These are phyloP conservation scores for Ommatoiulus sabulosus DNA, from an alignment of 2,888 invertebrate species.

Conservation along the genomic window DNA sequence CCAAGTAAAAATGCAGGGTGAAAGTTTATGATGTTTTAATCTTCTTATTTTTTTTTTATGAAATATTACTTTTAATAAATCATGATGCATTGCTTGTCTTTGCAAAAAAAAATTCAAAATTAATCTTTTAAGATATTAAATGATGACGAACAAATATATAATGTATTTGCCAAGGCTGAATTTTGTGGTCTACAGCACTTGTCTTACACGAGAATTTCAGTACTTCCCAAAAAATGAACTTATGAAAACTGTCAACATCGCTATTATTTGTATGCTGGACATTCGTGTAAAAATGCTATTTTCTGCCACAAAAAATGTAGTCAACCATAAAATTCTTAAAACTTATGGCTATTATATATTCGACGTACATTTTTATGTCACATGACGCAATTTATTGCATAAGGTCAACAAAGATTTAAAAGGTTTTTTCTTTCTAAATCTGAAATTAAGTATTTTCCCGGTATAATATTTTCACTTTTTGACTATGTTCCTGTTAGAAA, in stretches of 20 bases:
- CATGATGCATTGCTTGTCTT: too few relatives aligned
- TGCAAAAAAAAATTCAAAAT: too few relatives aligned
- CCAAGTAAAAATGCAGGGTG: too few relatives aligned
- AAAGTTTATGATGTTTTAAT: too few relatives aligned
- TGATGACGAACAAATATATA: too few relatives aligned
- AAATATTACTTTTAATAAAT: too few relatives aligned
- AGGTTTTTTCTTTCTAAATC: background rate
- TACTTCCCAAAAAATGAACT: background rate
- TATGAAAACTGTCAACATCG: conserved; percentile 42
- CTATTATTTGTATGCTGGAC: conserved; percentile 30
- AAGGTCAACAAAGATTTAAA: conserved; percentile 4
- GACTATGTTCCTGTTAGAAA: background rate
- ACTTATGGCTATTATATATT: background rate
- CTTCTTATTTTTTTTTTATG: too few relatives aligned
- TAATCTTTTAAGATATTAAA: too few relatives aligned
- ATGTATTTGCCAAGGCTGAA: background rate
- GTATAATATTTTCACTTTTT: conserved; percentile 20
- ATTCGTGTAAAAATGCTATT: background rate
- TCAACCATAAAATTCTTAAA: background rate
- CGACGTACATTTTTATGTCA: background rate
- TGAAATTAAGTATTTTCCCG: background rate
- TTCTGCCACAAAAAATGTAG: background rate
- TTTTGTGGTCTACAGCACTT: background rate
- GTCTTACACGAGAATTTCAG: background rate
- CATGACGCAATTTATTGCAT: background rate